Percentiles rank a stretch among this genome's conserved stretches.
These are phyloP conservation scores for Aphidius ervi DNA, from an alignment of 1,140 invertebrate genomes.

Conservation along the genomic window DNA sequence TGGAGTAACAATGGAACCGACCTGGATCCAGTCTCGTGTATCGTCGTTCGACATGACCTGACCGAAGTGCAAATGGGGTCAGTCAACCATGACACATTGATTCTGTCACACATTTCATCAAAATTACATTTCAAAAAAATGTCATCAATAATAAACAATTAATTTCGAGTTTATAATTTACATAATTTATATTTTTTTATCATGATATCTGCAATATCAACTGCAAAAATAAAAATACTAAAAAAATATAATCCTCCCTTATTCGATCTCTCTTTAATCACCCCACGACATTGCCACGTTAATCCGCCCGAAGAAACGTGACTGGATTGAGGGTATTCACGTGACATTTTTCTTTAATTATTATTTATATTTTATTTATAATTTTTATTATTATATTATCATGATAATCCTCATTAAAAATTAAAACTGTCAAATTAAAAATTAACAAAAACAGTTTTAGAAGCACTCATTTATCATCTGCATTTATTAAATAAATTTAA, in stretches of 20 bases:
- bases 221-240: background rate
- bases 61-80: conserved; percentile 26
- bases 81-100: conserved; percentile 23
- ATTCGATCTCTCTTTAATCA: background rate
- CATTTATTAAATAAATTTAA: no score
- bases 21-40: conserved; percentile 23
- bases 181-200: background rate
- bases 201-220: background rate
- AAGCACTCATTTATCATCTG: no score
- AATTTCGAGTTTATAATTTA: background rate
- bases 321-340: conserved; percentile 3
- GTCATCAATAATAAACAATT: no score
- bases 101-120: background rate
- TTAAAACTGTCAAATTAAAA: no score
- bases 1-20: conserved; percentile 10
- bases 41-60: conserved; percentile 24
- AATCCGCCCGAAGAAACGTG: conserved; percentile 15
- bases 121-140: background rate
- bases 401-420: no score
- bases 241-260: background rate
- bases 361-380: no score
- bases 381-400: no score
- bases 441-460: no score
- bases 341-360: background rate
- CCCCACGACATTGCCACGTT: background rate